phyloP scores from a whole-genome alignment of 1,140 invertebrate species.

The Lethocerus indicus region DNA sequence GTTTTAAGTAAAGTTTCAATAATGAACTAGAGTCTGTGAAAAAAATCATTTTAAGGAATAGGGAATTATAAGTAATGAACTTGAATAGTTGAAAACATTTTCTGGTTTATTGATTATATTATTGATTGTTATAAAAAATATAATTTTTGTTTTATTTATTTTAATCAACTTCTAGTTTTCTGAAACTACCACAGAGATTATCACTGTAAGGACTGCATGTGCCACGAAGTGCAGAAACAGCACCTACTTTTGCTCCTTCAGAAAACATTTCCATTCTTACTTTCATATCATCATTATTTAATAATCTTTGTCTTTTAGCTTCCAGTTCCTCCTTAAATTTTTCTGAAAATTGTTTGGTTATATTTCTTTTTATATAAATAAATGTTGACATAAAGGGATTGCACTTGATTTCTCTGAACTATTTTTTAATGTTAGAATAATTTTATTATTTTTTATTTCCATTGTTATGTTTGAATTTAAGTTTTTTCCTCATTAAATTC shows the following conservation, averaged over 20 bases:
- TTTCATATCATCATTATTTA: conserved; percentile 35
- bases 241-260: conserved; percentile 47
- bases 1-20: too few relatives aligned
- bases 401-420: too few relatives aligned
- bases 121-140: too few relatives aligned
- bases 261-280: conserved; percentile 43
- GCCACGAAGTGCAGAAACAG: conserved; percentile 43
- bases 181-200: conserved; percentile 47
- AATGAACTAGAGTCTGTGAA: too few relatives aligned
- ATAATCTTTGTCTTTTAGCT: conserved; percentile 14
- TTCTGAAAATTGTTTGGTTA: conserved; percentile 24
- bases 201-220: conserved; percentile 34
- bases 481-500: neutral
- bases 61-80: too few relatives aligned
- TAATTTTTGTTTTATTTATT: too few relatives aligned
- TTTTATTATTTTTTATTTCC: neutral
- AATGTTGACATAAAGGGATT: neutral
- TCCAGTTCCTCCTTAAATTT: conserved; percentile 46
- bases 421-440: neutral
- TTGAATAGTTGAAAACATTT: too few relatives aligned
- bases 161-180: conserved; percentile 57
- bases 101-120: too few relatives aligned
- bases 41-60: too few relatives aligned
- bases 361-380: neutral
- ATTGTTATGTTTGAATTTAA: neutral